Percentiles rank a stretch among this genome's conserved stretches.
Conservation (phyloP, 2,797 vertebrate species). For the Podarcis siculus region DNA sequence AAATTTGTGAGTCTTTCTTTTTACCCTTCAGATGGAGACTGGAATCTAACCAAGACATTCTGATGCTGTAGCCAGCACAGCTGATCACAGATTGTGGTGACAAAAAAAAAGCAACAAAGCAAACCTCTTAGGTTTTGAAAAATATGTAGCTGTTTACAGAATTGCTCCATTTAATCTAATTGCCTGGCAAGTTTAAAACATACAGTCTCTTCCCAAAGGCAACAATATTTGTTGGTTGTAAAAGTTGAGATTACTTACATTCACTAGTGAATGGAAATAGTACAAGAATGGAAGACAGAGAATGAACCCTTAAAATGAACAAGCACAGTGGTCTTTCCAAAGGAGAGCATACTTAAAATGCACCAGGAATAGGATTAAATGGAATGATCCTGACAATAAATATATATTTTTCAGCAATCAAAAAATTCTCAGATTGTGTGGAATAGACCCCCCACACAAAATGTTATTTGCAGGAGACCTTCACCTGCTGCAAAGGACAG, state of each 20-base stretch:
- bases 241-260: not conserved
- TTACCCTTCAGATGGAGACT: not conserved
- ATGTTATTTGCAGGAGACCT: no score
- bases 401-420: not conserved
- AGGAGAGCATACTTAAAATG: not conserved
- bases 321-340: not conserved
- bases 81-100: not conserved
- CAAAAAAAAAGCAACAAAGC: not conserved
- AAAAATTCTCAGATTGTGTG: no score
- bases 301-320: not conserved
- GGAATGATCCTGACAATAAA: not conserved
- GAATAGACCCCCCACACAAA: no score
- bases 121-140: not conserved
- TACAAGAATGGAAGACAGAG: not conserved
- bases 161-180: not conserved
- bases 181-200: not conserved
- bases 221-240: not conserved
- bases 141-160: not conserved
- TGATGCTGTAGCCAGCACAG: not conserved
- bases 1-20: not conserved
- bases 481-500: no score
- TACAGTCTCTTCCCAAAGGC: not conserved
- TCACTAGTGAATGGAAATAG: not conserved
- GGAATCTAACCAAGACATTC: not conserved
- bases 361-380: not conserved